Base-by-base conservation (phyloP, 2,888 invertebrate genomes). In the Clostera curtula region DNA sequence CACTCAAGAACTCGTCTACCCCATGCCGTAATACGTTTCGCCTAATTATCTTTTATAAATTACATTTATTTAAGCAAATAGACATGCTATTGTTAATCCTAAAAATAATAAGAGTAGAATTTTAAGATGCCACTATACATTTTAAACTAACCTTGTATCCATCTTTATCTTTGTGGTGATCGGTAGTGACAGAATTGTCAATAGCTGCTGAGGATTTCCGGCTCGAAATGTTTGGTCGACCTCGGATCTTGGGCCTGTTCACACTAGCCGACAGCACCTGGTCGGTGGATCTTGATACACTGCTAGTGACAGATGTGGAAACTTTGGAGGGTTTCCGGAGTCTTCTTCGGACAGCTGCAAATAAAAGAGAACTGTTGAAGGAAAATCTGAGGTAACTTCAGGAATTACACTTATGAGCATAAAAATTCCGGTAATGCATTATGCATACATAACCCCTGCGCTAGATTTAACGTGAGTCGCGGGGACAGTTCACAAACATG, bases 291-390 rank as follows among this genome's bases (percentile, higher is more conserved):
- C 43, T 88, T 56, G 61, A 90, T 76, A 65, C 91, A 85, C 72
- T 91, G 86, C 68, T 88, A 82, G 86, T 76, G 3, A 85, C 79
- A 38, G 88, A 85, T 15, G 88, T 85, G 31, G 86, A 76, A 5
- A 86, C 79, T 53, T 89, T 89, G 24, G 86, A 79, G 7, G 91
- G 90, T 50, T 90, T 86, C 25, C 90, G 85, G 40, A 90, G 74
- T 85, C 90, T 86, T 82, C 90, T 86, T 49, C 90, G 85, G 25
- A 87, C 86, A 45, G 85, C 90, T 90, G 71, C n/a, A n/a, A n/a
- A n/a, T n/a, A n/a, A n/a, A n/a, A n/a, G n/a, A n/a, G n/a, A n/a
- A n/a, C n/a, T n/a, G n/a, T n/a, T 8, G 60, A 50, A 16, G 18
- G 29, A 22, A 14, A 12, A 27, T 7, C 9, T 21, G 14, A 27